Conservation (phyloP, 1,140 invertebrate species). For the Drosophila persimilis region DNA sequence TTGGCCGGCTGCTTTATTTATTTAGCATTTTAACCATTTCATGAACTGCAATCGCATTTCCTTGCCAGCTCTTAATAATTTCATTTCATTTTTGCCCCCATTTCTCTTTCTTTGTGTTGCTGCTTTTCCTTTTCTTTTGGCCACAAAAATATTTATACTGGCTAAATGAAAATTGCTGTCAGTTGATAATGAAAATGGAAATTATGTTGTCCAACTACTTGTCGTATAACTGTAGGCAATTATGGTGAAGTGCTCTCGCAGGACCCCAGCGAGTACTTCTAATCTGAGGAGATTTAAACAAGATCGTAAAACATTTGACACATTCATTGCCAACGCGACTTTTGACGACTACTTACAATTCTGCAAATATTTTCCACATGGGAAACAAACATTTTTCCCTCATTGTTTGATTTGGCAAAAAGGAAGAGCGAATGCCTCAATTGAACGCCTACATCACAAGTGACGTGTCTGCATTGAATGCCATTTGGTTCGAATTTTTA, state of each 20-base stretch:
- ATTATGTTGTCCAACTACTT: conserved; percentile 10
- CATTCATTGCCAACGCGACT: conserved; percentile 23
- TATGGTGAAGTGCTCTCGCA: background rate
- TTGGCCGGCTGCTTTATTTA: conserved; percentile 42
- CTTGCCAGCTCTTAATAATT: conserved; percentile 31
- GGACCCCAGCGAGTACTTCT: conserved; percentile 3
- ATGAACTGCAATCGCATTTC: conserved; percentile 43
- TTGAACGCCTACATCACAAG: conserved; percentile 59
- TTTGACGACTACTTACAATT: conserved; percentile 21
- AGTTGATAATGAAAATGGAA: conserved; percentile 33
- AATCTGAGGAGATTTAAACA: conserved; percentile 25
- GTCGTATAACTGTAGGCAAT: conserved; percentile 9
- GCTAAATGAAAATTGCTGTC: conserved; percentile 21
- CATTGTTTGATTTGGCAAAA: conserved; percentile 63
- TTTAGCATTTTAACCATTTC: conserved; percentile 62
- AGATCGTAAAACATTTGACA: conserved; percentile 45
- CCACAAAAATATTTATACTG: conserved; percentile 34
- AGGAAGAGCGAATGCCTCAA: conserved; percentile 37
- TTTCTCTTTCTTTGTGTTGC: too few relatives aligned
- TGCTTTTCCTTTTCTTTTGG: background rate
- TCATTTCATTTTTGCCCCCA: background rate
- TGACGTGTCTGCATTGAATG: conserved; percentile 68
- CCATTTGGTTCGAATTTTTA: conserved; percentile 72
- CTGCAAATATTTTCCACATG: conserved; percentile 39
- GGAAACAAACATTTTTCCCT: conserved; percentile 10